Base-by-base conservation (phyloP, 2,113 vertebrate species). In the Rhagologus leucostigma region DNA sequence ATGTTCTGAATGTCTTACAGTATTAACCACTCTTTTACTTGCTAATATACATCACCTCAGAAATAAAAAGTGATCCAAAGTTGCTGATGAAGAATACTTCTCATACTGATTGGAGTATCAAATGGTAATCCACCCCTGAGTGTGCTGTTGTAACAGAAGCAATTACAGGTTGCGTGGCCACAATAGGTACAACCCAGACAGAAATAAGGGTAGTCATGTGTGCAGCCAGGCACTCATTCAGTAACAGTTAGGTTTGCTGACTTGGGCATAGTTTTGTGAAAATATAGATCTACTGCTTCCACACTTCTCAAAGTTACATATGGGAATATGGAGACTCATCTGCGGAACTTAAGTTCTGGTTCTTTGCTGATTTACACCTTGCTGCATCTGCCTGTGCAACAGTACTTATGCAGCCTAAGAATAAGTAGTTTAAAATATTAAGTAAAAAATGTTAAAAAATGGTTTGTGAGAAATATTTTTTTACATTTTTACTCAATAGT, bases 271-370 rank as follows among this genome's bases (percentile, higher is more conserved):
- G 20, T 16, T 74, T 65, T 79, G 33, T 55, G 23, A 87, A 63
- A 69, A 71, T 35, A 35, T 2, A 3, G 33, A 37, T 55, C 24
- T 89, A 15, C 46, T 32, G 24, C 52, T 81, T 77, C 41, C 44
- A 39, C 0, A 1, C 6, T 67, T 56, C 60, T 63, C 53, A 83
- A 19, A 92, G 20, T 3, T 37, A n/a, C 3, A 1, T 0, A 0
- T 19, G 22, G 71, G 10, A 65, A 42, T 27, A 24, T 7, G 11
- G 46, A 65, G 9, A 70, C 26, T 41, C 22, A 3, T 10, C 12
- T 37, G 15, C 81, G 39, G 42, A 84, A 24, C 16, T 63, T 24
- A 32, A 12, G 6, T 53, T 55, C 13, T 16, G 39, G 7, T 12
- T 39, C 73, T 84, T 47, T 75, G 56, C 10, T 44, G 42, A 69